phyloP scores from a whole-genome alignment of 2,797 vertebrate species.

The Pteronotus mesoamericanus region DNA sequence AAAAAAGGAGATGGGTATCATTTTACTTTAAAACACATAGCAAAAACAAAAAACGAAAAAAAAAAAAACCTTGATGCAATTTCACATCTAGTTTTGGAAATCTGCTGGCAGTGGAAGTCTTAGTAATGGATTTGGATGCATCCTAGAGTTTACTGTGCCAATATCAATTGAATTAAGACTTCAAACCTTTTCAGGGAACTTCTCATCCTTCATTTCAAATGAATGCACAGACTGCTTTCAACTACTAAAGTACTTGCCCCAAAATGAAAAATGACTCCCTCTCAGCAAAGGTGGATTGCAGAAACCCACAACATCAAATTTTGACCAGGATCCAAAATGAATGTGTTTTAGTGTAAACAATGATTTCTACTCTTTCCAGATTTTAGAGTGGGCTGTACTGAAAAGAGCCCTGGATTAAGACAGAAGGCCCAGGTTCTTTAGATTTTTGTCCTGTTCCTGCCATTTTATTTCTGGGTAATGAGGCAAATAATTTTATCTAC shows the following conservation, averaged over 20 bases:
- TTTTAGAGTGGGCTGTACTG: background rate
- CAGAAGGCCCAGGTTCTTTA: background rate
- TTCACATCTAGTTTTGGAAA: slow-evolving; percentile 42
- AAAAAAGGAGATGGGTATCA: background rate
- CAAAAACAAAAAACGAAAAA: background rate
- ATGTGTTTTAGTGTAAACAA: slow-evolving; percentile 27
- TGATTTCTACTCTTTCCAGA: slow-evolving; percentile 34
- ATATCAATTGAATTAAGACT: slow-evolving; percentile 74
- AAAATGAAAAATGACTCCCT: slow-evolving; percentile 57
- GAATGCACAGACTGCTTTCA: slow-evolving; percentile 47
- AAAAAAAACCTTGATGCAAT: slow-evolving; percentile 39
- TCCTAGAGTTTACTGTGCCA: slow-evolving; percentile 60
- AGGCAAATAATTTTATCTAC: background rate
- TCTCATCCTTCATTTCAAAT: slow-evolving; percentile 66
- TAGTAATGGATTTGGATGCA: slow-evolving; percentile 69
- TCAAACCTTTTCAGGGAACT: slow-evolving; percentile 71
- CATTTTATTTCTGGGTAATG: background rate
- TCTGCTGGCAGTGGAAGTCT: slow-evolving; percentile 46
- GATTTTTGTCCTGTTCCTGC: background rate
- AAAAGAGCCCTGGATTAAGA: background rate
- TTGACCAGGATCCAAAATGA: slow-evolving; percentile 37
- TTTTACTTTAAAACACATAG: slow-evolving; percentile 30
- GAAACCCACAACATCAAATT: slow-evolving; percentile 50
- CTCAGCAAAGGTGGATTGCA: slow-evolving; percentile 51
- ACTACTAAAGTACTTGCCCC: slow-evolving; percentile 33